Conservation (phyloP, 2,113 vertebrate species). For the Protobothrops flavoviridis region DNA sequence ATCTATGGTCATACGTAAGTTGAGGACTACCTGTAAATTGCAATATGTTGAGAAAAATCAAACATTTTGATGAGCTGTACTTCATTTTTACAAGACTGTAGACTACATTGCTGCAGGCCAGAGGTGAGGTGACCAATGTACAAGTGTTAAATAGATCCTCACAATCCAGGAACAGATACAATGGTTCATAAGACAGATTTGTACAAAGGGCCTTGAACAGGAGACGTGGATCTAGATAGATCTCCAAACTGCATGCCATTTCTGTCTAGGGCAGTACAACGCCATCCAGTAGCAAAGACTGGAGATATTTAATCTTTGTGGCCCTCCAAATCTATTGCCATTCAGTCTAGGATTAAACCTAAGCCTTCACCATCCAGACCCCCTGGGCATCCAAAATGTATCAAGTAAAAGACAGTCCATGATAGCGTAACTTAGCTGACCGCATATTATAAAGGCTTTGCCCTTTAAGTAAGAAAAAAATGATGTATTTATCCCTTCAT, state of each 20-base stretch:
- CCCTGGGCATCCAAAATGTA: background rate
- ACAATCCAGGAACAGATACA: background rate
- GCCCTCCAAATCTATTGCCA: background rate
- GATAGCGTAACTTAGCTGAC: background rate
- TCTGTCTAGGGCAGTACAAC: background rate
- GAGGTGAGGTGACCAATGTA: background rate
- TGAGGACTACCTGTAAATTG: too few relatives aligned
- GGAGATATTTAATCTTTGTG: background rate
- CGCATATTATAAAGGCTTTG: background rate
- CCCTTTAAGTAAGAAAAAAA: background rate
- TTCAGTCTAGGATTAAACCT: background rate
- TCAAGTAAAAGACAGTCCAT: background rate
- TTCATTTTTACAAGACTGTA: background rate
- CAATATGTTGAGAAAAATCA: background rate
- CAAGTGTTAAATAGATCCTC: background rate
- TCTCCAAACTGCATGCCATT: background rate
- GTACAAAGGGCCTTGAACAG: background rate
- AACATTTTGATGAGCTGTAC: background rate
- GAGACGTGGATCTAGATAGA: background rate
- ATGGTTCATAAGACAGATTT: background rate
- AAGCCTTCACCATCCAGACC: background rate
- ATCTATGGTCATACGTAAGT: too few relatives aligned
- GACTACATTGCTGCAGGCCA: background rate
- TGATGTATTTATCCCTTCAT: background rate
- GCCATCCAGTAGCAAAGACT: background rate